Base-by-base conservation (phyloP, 2,888 invertebrate species). In the Nematopogon swammerdamellus region DNA sequence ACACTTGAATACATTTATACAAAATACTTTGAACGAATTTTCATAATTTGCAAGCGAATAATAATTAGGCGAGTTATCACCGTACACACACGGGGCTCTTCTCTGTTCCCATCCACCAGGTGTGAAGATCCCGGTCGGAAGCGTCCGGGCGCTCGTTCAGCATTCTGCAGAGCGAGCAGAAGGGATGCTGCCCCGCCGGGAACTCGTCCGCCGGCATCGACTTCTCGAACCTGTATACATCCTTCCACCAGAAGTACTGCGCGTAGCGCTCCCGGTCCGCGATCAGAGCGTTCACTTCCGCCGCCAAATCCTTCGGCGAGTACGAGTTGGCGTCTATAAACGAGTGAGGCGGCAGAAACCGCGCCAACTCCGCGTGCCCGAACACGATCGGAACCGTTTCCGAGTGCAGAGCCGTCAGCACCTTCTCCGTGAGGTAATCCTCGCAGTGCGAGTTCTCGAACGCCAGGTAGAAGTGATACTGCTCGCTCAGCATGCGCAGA, bases 361-460 rank as follows among this genome's bases (percentile, higher is more conserved):
- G 59, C 18, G 59, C 59, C 59, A 82, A 81, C 60, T 82, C 75
- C 46, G 71, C 72, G 6, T 80, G 82, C 2, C 82, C 81, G 72
- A 81, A 79, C 25, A 80, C 80, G 4, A 82, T 75, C 2, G 82
- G 82, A 19, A 83, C 60, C 30, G 80, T 68, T 57, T 77, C 70
- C 62, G 80, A 77, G 57, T 73, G 70, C 50, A 63, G 57, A 36
- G 64, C 61, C 48, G 63, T 62, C 63, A 76, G 82, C 57, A 84
- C 79, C 62, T 88, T 88, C 61, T 88, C 87, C 1, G 87, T 87
- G 42, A 88, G 83, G 62, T 88, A 88, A 63, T 88, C 87, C 46
- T 71, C 65, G 65, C 88, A 88, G 52, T 86, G 75, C 8, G 86
- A 84, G 60, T 88, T 88, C 60, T 88, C 88, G 58, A 87, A 87